A percentile compares a stretch with the other conserved stretches of the same genome.
These are phyloP conservation scores for Trididemnum miniatum DNA, from an alignment of 23 tunicate species.

Conservation along the genomic window DNA sequence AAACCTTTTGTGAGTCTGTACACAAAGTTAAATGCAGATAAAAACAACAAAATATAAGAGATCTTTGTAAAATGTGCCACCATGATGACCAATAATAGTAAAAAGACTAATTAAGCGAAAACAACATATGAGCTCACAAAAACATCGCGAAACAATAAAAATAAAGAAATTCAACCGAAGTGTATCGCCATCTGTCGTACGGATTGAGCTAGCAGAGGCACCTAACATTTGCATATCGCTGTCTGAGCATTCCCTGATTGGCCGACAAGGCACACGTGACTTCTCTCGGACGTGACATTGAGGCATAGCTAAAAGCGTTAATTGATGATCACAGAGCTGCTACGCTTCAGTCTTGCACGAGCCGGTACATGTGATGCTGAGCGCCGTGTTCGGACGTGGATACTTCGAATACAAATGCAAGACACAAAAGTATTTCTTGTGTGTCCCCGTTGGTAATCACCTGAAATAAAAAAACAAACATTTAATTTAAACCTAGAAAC, in stretches of 20 bases:
- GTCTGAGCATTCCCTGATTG: slow-evolving; percentile 17
- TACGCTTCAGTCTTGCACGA: slow-evolving; percentile 68
- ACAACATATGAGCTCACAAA: neutral
- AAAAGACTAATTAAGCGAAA: neutral
- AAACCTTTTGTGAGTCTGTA: neutral
- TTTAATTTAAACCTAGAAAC: no score
- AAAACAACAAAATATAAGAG: neutral
- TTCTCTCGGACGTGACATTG: neutral
- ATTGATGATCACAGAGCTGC: neutral
- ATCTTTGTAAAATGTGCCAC: neutral
- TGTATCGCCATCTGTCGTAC: neutral
- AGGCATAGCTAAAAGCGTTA: no score
- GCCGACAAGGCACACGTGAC: slow-evolving; percentile 37
- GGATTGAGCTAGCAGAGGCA: slow-evolving; percentile 20
- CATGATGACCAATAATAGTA: neutral
- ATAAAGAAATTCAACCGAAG: slow-evolving; percentile 10
- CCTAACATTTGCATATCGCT: slow-evolving; percentile 7
- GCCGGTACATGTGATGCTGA: slow-evolving; percentile 90
- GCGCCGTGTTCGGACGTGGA: slow-evolving; percentile 96
- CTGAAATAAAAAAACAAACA: no score
- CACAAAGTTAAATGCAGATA: neutral
- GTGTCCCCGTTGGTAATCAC: slow-evolving; percentile 77
- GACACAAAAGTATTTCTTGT: slow-evolving; percentile 80
- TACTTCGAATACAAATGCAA: slow-evolving; percentile 91
- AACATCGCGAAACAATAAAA: neutral